Percentiles rank a stretch among this genome's conserved stretches.
Evolutionary conservation across 2,888 invertebrate species (phyloP).

Genomic region (Eupeodes luniger): DNA sequence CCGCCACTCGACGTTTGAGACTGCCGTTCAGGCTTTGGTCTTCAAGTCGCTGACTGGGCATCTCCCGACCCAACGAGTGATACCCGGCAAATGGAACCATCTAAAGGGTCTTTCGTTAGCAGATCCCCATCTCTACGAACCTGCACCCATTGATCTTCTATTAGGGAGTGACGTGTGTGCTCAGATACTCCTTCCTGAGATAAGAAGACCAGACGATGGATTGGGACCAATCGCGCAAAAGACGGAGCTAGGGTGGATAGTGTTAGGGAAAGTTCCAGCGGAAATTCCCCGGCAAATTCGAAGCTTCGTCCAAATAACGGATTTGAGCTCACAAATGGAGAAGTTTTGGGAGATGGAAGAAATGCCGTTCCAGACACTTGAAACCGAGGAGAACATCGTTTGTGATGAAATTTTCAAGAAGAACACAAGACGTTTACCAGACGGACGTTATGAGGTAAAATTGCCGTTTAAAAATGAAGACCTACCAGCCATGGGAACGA

Average conservation of each 20-base stretch:
- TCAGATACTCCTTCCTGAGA: slow-evolving; percentile 24
- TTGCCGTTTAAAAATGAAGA: neutral
- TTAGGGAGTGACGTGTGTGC: slow-evolving; percentile 10
- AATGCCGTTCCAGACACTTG: no score
- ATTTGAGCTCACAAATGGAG: neutral
- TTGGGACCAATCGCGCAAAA: slow-evolving; percentile 16
- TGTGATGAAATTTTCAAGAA: no score
- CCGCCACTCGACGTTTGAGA: slow-evolving; percentile 30
- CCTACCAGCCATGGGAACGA: neutral
- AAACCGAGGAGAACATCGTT: no score
- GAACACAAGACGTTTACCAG: no score
- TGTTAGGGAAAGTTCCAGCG: slow-evolving; percentile 23
- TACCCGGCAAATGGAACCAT: slow-evolving; percentile 25
- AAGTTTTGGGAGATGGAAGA: slow-evolving; percentile 34
- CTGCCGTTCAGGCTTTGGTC: slow-evolving; percentile 31
- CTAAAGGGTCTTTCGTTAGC: slow-evolving; percentile 14
- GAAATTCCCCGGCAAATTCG: neutral
- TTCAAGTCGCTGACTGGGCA: slow-evolving; percentile 45
- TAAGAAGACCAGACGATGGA: neutral
- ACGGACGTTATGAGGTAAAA: no score
- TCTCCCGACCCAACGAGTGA: slow-evolving; percentile 24
- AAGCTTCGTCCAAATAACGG: neutral
- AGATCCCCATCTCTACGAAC: neutral
- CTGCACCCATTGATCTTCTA: slow-evolving; percentile 10
- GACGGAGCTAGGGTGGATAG: neutral